Conservation (phyloP, 2,113 vertebrate species). For the Catagonus wagneri region DNA sequence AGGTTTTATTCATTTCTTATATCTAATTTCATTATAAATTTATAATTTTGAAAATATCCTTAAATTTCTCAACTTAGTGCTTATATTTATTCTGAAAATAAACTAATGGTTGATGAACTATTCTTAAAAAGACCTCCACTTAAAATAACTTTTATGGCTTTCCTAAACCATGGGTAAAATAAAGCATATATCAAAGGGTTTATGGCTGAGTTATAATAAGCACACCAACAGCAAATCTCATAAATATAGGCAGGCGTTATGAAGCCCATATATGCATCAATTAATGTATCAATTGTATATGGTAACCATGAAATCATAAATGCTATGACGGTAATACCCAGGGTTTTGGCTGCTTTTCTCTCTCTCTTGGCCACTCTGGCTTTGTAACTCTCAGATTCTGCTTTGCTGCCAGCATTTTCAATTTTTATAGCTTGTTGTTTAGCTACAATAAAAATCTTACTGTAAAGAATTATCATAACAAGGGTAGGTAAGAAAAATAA, state of each 20-base stretch:
- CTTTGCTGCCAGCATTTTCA: not conserved
- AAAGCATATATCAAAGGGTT: conserved; percentile 69
- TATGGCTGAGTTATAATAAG: conserved; percentile 69
- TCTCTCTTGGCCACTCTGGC: conserved; percentile 66
- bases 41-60: not conserved
- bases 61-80: not conserved
- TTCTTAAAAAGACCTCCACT: not conserved
- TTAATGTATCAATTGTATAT: conserved; percentile 42
- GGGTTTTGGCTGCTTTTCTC: conserved; percentile 68
- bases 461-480: conserved; percentile 64
- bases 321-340: not conserved
- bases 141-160: conserved; percentile 8
- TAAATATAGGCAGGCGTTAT: conserved; percentile 65
- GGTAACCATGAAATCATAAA: conserved; percentile 68
- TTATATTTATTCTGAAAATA: conserved; percentile 60
- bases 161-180: conserved; percentile 65
- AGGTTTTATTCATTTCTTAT: not conserved
- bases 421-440: conserved; percentile 68
- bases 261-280: conserved; percentile 65
- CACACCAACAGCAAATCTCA: conserved; percentile 70
- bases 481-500: conserved; percentile 53
- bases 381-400: conserved; percentile 60
- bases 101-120: not conserved
- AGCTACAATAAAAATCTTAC: conserved; percentile 57
- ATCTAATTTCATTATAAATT: not conserved